Base-by-base conservation (phyloP, 2,113 vertebrate species). In the Haplochromis burtoni region DNA sequence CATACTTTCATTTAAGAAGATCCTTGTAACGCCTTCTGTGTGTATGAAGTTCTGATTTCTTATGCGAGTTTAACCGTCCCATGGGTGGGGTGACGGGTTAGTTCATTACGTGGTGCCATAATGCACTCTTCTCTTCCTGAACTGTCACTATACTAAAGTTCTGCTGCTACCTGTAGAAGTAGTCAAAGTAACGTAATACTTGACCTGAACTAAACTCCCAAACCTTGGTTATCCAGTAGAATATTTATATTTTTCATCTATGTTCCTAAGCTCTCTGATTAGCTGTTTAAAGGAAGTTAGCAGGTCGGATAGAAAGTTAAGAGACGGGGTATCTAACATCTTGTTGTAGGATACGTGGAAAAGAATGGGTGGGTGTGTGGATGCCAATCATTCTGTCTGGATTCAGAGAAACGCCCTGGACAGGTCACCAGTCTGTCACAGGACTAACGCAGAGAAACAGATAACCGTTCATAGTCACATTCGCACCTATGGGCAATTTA, bases 241-340 rank as follows among this genome's bases (percentile, higher is more conserved):
- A 68, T 40, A 40, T 68, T 21, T 40, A 68, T 38, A 68, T 40
- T 68, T 40, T 40, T 2, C 3, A 21, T 21, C 63, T 9, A 40
- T 68, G 35, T 40, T 68, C 33, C 63, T 38, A 8, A 68, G 63
- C 63, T 8, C 63, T 21, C 63, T 40, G 7, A 21, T 68, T 40
- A 40, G 63, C 33, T 0, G 4, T 21, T 68, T 38, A 21, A 8
- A 38, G 1, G 0, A 40, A 38, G 63, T 21, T 68, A 68, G 17
- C n/a, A 38, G 38, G 35, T 71, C 2, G 2, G 66, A 71, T 71
- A 16, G 21, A 2, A 12, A 1, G n/a, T 0, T 40, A 24, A 68
- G 17, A 63, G 6, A 35, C 0, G 0, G 31, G 31, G 31, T 0
- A 63, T 61, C 3, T 16, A 7, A 7, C 16, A 7, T 61, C 2